Base-by-base conservation (phyloP, 2,888 invertebrate genomes). In the Serripes groenlandicus region DNA sequence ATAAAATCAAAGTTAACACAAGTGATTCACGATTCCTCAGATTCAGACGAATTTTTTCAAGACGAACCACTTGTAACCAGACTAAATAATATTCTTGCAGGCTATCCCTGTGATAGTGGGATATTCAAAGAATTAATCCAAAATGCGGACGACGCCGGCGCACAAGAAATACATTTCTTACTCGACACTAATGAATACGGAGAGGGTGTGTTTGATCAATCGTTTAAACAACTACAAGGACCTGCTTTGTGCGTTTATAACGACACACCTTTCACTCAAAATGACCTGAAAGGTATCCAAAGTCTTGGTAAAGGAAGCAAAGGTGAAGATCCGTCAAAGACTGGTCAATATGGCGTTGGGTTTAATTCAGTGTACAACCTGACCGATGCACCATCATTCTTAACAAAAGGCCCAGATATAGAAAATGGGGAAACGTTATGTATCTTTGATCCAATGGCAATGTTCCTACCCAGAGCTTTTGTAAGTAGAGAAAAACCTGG, bases 111-210 rank as follows among this genome's bases (percentile, higher is more conserved):
- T 73, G 93, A 92, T 68, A 83, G 88, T 52, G 91, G 91, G 21
- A 82, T 94, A 34, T 87, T 93, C 42, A 93, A 93, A 83, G 94
- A 94, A 86, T 83, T 94, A 11, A 71, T 94, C 0, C 93, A 93
- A 78, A 93, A 93, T 87, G 92, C 93, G 21, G 93, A 93, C 75
- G 93, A 93, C 81, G 92, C 93, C 23, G 88, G 89, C 3, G 92
- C 93, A 1, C 89, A 92, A 3, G 70, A 77, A 75, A 49, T 84
- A 21, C 49, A 69, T 54, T 81, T 84, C 30, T 18, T 84, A 11
- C 32, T 54, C 42, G 84, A 84, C 30, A 69, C 34, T n/a, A 62
- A 37, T 30, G 64, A 18, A 4, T 79, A 79, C 68, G 11, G 66
- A 0, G 37, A 28, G n/a, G 58, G 72, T 58, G 62, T 81, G 23